phyloP scores from a whole-genome alignment of 2,113 vertebrate genomes.

The Sminthopsis crassicaudata region DNA sequence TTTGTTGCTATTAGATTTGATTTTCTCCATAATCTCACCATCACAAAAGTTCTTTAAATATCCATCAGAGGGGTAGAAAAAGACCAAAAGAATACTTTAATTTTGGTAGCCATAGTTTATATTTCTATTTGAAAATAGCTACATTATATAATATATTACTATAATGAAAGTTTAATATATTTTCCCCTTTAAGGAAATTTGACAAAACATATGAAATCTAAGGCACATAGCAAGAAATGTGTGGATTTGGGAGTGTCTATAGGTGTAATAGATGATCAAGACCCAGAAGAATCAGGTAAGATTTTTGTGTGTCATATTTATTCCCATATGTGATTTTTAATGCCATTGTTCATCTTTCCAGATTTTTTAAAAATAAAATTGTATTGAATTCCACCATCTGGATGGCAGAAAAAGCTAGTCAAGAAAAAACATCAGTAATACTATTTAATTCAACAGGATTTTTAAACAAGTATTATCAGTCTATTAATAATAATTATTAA shows the following conservation, averaged over 20 bases:
- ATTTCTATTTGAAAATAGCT: constrained; percentile 59
- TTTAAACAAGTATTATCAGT: no score
- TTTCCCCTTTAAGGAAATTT: constrained; percentile 91
- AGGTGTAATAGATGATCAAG: constrained; percentile 93
- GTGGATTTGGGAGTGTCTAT: constrained; percentile 96
- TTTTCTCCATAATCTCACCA: not conserved
- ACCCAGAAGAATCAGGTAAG: constrained; percentile 97
- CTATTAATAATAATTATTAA: no score
- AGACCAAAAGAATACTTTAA: not conserved
- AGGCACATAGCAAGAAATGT: constrained; percentile 99
- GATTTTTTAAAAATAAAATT: not conserved
- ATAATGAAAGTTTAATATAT: constrained; percentile 63
- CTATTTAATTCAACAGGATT: no score
- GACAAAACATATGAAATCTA: constrained; percentile 99
- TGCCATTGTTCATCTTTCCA: constrained; percentile 13
- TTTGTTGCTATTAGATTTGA: not conserved
- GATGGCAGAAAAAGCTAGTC: not conserved
- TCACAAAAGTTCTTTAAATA: not conserved
- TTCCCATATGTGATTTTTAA: constrained; percentile 5
- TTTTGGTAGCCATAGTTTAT: constrained; percentile 2
- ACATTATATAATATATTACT: constrained; percentile 59
- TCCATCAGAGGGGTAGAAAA: not conserved
- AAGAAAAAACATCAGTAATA: not conserved
- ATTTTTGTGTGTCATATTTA: constrained; percentile 65
- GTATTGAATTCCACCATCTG: not conserved